Percentiles rank a stretch among this genome's conserved stretches.
Conservation (phyloP, 2,888 invertebrate species). For the Priocnemis perturbator region DNA sequence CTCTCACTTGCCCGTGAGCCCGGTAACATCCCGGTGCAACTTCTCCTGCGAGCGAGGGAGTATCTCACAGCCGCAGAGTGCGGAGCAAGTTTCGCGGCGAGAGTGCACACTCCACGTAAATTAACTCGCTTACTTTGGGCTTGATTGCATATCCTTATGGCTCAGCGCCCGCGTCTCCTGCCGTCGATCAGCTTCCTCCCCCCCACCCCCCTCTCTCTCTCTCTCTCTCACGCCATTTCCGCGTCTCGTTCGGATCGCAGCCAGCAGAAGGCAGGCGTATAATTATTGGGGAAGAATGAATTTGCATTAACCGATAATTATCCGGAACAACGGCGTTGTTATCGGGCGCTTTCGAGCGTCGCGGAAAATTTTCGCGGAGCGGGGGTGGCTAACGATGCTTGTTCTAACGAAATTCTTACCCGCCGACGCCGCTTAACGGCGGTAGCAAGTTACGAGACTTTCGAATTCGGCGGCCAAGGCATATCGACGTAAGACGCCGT, state of each 20-base stretch:
- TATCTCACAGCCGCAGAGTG: slow-evolving; percentile 38
- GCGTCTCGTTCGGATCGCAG: slow-evolving; percentile 23
- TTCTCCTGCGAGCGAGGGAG: slow-evolving; percentile 40
- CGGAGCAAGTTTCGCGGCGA: slow-evolving; percentile 65
- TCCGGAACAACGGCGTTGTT: slow-evolving; percentile 3
- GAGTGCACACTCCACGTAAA: slow-evolving; percentile 66
- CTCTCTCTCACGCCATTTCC: slow-evolving; percentile 26
- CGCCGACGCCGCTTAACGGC: too few relatives aligned
- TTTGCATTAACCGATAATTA: slow-evolving; percentile 41
- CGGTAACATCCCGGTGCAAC: slow-evolving; percentile 63
- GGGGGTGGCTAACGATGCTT: background rate
- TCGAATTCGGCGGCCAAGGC: too few relatives aligned
- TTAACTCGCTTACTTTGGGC: slow-evolving; percentile 66
- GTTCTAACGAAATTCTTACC: too few relatives aligned
- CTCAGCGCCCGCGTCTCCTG: slow-evolving; percentile 46
- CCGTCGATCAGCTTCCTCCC: slow-evolving; percentile 43
- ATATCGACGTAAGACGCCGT: too few relatives aligned
- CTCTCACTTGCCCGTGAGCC: slow-evolving; percentile 21
- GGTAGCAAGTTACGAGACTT: too few relatives aligned
- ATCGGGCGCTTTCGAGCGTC: background rate
- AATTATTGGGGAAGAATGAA: slow-evolving; percentile 41
- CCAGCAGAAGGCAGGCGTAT: slow-evolving; percentile 12
- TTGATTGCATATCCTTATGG: slow-evolving; percentile 65
- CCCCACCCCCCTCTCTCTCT: background rate
- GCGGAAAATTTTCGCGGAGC: background rate